phyloP scores from a whole-genome alignment of 2,888 invertebrate genomes.

The Dorcus hopei region DNA sequence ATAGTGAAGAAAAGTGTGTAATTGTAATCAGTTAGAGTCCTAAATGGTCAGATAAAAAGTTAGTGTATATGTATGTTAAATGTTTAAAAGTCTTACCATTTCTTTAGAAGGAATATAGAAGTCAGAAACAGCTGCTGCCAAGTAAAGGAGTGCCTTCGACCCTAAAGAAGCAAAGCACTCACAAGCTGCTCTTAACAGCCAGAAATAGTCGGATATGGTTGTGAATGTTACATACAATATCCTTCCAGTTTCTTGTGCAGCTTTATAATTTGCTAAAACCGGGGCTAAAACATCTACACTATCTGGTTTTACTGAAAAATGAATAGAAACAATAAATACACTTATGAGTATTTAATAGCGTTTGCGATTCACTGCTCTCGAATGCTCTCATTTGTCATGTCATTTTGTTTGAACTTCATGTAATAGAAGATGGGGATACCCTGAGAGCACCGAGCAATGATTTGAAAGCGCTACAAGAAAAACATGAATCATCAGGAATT shows the following conservation, averaged over 20 bases:
- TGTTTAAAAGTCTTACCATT: conserved; percentile 64
- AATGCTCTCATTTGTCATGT: no score
- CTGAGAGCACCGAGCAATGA: no score
- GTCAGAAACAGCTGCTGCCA: conserved; percentile 98
- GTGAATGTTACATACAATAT: conserved; percentile 78
- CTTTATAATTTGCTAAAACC: conserved; percentile 73
- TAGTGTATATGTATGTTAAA: not conserved
- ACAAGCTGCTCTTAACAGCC: conserved; percentile 80
- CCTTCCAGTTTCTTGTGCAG: conserved; percentile 70
- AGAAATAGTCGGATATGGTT: conserved; percentile 87
- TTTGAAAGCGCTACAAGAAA: no score
- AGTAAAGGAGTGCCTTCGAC: conserved; percentile 75
- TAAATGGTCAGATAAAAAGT: no score
- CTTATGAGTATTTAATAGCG: no score
- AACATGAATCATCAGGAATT: no score
- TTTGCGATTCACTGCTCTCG: no score
- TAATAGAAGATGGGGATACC: no score
- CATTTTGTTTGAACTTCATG: no score
- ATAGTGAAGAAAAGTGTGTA: no score
- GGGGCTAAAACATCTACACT: conserved; percentile 70
- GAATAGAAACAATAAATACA: not conserved
- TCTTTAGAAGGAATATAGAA: conserved; percentile 93
- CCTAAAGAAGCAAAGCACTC: conserved; percentile 70
- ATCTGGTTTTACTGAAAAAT: conserved; percentile 63
- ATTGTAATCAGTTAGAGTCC: no score